These are phyloP conservation scores for Tachycineta bicolor DNA, from an alignment of 2,113 vertebrate species.

Conservation along the genomic window DNA sequence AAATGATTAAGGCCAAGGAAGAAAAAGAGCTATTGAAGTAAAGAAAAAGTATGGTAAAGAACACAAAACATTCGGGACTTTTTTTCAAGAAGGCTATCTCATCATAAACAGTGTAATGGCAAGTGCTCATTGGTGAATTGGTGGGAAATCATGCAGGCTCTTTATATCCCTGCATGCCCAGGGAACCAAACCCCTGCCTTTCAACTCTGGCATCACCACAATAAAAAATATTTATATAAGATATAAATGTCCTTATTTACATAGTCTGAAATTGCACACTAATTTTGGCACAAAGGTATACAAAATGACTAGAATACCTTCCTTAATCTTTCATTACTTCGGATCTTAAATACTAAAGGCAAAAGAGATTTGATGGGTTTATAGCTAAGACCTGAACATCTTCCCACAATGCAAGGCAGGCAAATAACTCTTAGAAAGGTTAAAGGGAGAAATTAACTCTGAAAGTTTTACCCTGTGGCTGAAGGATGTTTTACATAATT, in stretches of 20 bases:
- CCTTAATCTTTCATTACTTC: not conserved
- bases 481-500: not conserved
- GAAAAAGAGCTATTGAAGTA: not conserved
- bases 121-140: not conserved
- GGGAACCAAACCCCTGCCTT: not conserved
- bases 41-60: not conserved
- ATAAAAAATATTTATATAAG: not conserved
- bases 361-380: not conserved
- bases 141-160: not conserved
- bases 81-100: not conserved
- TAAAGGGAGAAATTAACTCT: not conserved
- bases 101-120: not conserved
- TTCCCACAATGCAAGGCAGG: not conserved
- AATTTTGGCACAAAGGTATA: not conserved
- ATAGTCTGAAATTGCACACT: not conserved
- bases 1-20: not conserved
- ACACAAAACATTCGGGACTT: not conserved
- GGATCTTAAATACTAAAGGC: not conserved
- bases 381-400: not conserved
- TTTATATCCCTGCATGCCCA: not conserved
- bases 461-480: not conserved
- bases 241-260: not conserved
- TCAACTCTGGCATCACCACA: not conserved
- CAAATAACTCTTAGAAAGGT: not conserved
- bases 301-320: not conserved